Evolutionary conservation across 2,888 invertebrate genomes (phyloP), one percentile per base, ranked within the genome.

Genomic region (Dasypogon diadema): DNA sequence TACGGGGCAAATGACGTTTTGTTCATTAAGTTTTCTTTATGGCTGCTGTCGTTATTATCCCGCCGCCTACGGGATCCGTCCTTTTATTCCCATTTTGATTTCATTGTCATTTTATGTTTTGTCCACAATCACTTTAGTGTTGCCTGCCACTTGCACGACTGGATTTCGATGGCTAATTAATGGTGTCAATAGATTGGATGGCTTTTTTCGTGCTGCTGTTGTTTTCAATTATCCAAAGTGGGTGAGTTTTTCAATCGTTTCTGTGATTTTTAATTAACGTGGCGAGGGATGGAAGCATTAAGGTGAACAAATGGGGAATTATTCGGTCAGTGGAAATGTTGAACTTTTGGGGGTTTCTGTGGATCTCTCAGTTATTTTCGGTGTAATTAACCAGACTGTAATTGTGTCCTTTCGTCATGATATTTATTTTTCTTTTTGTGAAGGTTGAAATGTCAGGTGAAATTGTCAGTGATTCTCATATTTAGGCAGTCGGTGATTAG

Each of bases 81-180:
- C 42, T 42, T 42, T 42, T 42, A 42, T 42, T 42, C n/a, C 42
- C n/a, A 42, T 42, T 12, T 6, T 42, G 42, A 42, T 26, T 26
- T 26, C 24, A 56, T 56, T 60, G 60, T 60, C 18, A 37, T 34
- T 12, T 18, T 12, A 22, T 37, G 8, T 37, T 37, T 37, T 37
- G 16, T 12, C 21, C 21, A 18, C 14, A 60, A 60, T n/a, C n/a
- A n/a, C 37, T 60, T 37, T 60, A 37, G 60, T 34, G 21, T n/a
- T 37, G 37, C 26, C 60, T 37, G 60, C 60, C 60, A 60, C 60
- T 60, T 60, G 34, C 60, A 60, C 34, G 60, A 37, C 21, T 60
- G 37, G 60, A 60, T 60, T 60, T 60, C 60, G 60, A 60, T 60
- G 22, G 60, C 60, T 60, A 60, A 60, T 60, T 60, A 60, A 60